phyloP scores from a whole-genome alignment of 1,140 invertebrate species.

The Zaprionus ornatus region DNA sequence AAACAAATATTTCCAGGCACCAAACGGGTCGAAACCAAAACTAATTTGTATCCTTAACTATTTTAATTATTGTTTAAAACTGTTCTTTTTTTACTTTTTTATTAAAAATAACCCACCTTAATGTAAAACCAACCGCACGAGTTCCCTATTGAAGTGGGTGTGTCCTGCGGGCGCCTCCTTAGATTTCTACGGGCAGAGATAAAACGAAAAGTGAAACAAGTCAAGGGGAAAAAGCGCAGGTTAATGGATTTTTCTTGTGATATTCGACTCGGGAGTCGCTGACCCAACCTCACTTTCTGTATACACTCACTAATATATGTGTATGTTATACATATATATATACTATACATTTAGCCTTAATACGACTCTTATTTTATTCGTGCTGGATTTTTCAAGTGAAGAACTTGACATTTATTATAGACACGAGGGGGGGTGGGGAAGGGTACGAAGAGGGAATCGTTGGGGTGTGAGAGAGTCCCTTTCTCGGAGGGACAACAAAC shows the following conservation, averaged over 20 bases:
- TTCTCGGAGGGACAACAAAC: conserved; percentile 71
- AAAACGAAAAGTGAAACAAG: conserved; percentile 46
- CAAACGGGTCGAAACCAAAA: background rate
- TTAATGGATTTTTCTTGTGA: conserved; percentile 80
- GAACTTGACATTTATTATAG: conserved; percentile 75
- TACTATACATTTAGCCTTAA: conserved; percentile 41
- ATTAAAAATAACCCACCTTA: background rate
- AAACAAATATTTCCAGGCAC: background rate
- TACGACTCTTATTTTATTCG: conserved; percentile 55
- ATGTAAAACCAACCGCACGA: background rate
- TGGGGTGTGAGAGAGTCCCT: conserved; percentile 5
- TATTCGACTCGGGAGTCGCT: conserved; percentile 61
- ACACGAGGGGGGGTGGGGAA: background rate
- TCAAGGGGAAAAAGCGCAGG: conserved; percentile 59
- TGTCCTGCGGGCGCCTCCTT: background rate
- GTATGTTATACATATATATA: conserved; percentile 6
- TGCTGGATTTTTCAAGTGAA: conserved; percentile 67
- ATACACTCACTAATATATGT: conserved; percentile 8
- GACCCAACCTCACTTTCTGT: conserved; percentile 31
- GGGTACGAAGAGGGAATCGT: background rate
- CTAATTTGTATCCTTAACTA: too few relatives aligned
- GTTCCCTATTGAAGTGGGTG: background rate
- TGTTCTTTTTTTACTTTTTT: background rate
- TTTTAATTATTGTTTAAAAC: too few relatives aligned
- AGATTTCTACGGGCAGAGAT: conserved; percentile 34